Evolutionary conservation across 2,888 invertebrate genomes (phyloP), one percentile per base, ranked within the genome.

Genomic region (Lasioglossum morio): DNA sequence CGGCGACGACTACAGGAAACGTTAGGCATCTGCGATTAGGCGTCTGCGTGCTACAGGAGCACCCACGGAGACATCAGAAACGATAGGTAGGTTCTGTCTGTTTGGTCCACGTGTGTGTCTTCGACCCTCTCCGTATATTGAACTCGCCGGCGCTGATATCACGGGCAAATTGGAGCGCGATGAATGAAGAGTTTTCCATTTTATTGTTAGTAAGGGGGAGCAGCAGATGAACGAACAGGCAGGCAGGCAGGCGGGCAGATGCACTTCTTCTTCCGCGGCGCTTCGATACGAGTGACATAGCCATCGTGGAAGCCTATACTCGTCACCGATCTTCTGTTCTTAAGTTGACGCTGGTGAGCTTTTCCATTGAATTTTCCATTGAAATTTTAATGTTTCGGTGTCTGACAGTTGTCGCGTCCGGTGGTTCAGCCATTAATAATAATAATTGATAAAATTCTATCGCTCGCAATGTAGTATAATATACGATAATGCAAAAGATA

Each of bases 31-130:
- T 53, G 10, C 23, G 53, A 53, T 53, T 80, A 80, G 70, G 81
- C 66, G 30, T 57, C 27, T 30, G 23, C 19, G 53, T 48, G 73
- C 14, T 60, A 43, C 40, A n/a, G 34, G 76, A 16, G 69, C 81
- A 72, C 74, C 87, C 72, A 79, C 79, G 76, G 89, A 34, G 82
- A 72, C 72, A 43, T 48, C 43, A 63, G 60, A 30, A 63, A 30
- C 48, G 19, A 12, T 14, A 30, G 46, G n/a, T n/a, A 57, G 34
- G 75, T 66, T 16, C 14, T 2, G 19, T 66, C 14, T 2, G 19
- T 34, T 27, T 8, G 72, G 60, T n/a, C 60, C 60, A 63, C 60
- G 60, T 30, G 60, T 63, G 60, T 30, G 5, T 63, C 60, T 30
- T 14, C n/a, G 72, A 46, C 46, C 72, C 53, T 53, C 27, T 16